Evolutionary conservation across 1,140 invertebrate genomes (phyloP), one percentile per base, ranked within the genome.

Genomic region (Lepidurus packardi): DNA sequence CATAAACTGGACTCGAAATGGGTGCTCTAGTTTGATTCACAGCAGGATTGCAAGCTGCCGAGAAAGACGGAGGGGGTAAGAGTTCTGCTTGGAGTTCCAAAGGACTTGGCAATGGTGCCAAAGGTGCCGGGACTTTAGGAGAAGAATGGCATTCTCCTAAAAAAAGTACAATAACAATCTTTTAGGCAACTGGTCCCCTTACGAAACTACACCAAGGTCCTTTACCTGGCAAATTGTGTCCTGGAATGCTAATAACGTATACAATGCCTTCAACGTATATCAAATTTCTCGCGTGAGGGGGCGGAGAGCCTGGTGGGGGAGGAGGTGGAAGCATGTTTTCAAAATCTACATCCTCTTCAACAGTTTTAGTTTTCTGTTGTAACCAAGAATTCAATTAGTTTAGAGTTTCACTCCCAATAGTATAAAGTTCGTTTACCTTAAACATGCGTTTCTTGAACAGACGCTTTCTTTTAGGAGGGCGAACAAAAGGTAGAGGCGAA

Each of bases 401-500:
- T 34, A 34, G 34, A 34, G 34, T 34, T 34, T 34, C 2, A 34
- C 34, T 34, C 34, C 34, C 34, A 4, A 4, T 3, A 34, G 34
- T 34, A 34, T 2, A n/a, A 34, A 34, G 34, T 34, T 4, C 34
- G 3, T 34, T 47, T 10, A 47, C 45, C 10, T 16, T 9, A n/a
- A 65, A 13, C 53, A n/a, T 65, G 9, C 53, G 53, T 65, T 65
- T 65, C 3, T 21, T 65, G 21, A 16, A 13, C 3, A 65, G 53
- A 65, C 53, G 53, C 21, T 65, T 65, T 65, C 21, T 21, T 65
- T 16, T 65, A 65, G 53, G 53, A 13, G 21, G 13, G 16, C 21
- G 53, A 9, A 65, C 21, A 21, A 65, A 65, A 21, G 89, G 89
- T n/a, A 89, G 89, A 16, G 90, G 89, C 2, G 89, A 90, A 8